Percentiles rank a stretch among this genome's conserved stretches.
Evolutionary conservation across 2,888 invertebrate species (phyloP).

Genomic region (Tetramorium bicarinatum): DNA sequence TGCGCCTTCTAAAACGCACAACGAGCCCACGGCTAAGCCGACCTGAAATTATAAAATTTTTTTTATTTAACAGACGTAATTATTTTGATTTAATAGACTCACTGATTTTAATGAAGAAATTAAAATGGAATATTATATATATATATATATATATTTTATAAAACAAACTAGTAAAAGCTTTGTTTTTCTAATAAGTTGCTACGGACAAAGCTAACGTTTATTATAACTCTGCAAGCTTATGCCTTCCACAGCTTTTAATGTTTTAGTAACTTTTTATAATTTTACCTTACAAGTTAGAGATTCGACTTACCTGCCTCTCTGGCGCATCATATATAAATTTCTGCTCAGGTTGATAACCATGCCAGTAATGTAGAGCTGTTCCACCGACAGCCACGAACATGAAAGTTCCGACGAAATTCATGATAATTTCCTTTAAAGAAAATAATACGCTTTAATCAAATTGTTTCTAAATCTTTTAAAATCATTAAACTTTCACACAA

Average conservation of each 20-base stretch:
- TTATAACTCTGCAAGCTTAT: not conserved
- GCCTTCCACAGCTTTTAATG: not conserved
- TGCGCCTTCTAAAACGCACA: constrained; percentile 93
- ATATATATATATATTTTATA: no score
- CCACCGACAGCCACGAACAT: constrained; percentile 95
- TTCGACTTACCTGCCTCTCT: constrained; percentile 89
- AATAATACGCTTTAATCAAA: not conserved
- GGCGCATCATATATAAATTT: constrained; percentile 91
- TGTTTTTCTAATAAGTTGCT: not conserved
- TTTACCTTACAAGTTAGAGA: constrained; percentile 10
- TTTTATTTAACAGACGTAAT: not conserved
- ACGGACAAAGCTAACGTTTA: not conserved
- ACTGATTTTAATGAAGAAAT: not conserved
- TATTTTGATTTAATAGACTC: not conserved
- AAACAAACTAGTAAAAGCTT: no score
- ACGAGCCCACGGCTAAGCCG: constrained; percentile 93
- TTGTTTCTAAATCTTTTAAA: not conserved
- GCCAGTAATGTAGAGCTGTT: constrained; percentile 96
- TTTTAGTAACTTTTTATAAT: not conserved
- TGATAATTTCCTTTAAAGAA: constrained; percentile 91
- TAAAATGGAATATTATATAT: not conserved
- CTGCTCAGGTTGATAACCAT: constrained; percentile 94
- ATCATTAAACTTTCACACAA: not conserved
- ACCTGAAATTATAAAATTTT: constrained; percentile 86
- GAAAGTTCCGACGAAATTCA: constrained; percentile 95